Percentiles rank a stretch among this genome's conserved stretches.
Evolutionary conservation across 1,140 invertebrate species (phyloP).

Genomic region (Coptotermes formosanus): DNA sequence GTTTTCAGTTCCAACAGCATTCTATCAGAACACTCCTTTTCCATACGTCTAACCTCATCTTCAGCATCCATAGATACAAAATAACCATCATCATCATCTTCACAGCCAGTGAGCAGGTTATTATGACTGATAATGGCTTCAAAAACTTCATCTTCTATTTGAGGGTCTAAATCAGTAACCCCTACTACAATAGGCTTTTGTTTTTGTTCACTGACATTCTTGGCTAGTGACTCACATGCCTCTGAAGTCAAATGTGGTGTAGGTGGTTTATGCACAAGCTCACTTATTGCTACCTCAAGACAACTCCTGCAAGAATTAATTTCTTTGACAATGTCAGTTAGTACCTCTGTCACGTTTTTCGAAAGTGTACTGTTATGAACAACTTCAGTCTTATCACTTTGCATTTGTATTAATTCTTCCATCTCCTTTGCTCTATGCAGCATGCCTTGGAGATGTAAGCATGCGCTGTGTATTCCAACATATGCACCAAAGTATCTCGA

Average conservation of each 20-base stretch:
- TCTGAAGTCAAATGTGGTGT: neutral
- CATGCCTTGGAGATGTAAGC: constrained; percentile 22
- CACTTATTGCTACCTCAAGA: neutral
- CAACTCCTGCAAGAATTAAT: constrained; percentile 4
- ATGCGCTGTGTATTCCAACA: constrained; percentile 19
- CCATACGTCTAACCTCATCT: neutral
- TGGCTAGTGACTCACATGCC: neutral
- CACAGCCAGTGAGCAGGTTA: neutral
- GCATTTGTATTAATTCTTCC: constrained; percentile 8
- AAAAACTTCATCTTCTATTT: constrained; percentile 27
- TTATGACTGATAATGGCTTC: constrained; percentile 23
- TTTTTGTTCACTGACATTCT: neutral
- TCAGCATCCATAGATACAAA: neutral
- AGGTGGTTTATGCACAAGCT: neutral
- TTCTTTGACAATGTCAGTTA: constrained; percentile 4
- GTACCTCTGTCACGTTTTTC: neutral
- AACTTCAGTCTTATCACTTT: neutral
- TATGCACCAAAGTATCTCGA: neutral
- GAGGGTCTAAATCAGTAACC: constrained; percentile 22
- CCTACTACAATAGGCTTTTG: neutral
- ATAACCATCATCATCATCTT: neutral
- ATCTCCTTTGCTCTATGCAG: constrained; percentile 10
- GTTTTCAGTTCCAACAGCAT: constrained; percentile 16
- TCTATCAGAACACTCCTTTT: constrained; percentile 8
- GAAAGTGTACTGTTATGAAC: neutral